These are phyloP conservation scores for Diprion similis DNA, from an alignment of 1,140 invertebrate species.

Conservation along the genomic window DNA sequence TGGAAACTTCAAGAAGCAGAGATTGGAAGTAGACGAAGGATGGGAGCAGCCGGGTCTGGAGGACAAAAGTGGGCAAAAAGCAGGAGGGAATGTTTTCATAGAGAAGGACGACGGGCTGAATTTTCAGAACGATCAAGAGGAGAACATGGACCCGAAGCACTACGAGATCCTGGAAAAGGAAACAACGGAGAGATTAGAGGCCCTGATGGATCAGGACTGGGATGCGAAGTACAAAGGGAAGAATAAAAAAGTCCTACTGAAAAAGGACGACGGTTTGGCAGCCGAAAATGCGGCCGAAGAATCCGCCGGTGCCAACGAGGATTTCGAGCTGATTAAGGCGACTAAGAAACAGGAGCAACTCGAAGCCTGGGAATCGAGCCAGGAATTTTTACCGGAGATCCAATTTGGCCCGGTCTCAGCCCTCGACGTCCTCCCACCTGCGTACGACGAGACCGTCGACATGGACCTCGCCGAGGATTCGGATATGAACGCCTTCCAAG, in stretches of 20 bases:
- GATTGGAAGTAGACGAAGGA: constrained; percentile 48
- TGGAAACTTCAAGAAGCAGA: constrained; percentile 46
- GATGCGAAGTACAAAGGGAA: neutral
- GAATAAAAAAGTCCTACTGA: constrained; percentile 4
- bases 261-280: neutral
- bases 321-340: neutral
- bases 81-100: neutral
- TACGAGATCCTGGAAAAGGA: constrained; percentile 33
- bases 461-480: neutral
- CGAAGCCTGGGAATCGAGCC: neutral
- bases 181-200: neutral
- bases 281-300: constrained; percentile 5
- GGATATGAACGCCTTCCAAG: neutral
- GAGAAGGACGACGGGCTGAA: constrained; percentile 45
- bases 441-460: neutral
- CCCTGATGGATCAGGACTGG: neutral
- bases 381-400: neutral
- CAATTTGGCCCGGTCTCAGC: neutral
- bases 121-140: constrained; percentile 41
- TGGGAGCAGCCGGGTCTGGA: constrained; percentile 21
- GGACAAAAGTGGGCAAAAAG: constrained; percentile 12
- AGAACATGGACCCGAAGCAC: constrained; percentile 36
- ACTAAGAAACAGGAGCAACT: neutral
- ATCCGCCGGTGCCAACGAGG: neutral
- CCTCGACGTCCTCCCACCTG: neutral